Conservation (phyloP, 1,140 invertebrate genomes). For the Psix sp. region DNA sequence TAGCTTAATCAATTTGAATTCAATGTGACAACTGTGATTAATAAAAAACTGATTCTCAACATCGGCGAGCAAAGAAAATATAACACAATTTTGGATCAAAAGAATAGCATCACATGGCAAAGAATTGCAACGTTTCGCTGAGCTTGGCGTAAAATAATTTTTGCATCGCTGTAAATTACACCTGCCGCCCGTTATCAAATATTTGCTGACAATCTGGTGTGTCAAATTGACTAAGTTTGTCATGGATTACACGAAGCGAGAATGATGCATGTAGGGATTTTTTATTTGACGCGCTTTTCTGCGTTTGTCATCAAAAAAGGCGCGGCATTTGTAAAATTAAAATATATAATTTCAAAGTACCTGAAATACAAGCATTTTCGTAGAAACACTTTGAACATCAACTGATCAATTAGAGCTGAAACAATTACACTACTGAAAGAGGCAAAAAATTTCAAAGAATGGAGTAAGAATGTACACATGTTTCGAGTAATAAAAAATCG, state of each 20-base stretch:
- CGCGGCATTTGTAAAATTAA: too few relatives aligned
- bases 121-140: slow-evolving; percentile 32
- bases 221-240: slow-evolving; percentile 54
- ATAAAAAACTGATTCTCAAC: too few relatives aligned
- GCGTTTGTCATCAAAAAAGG: too few relatives aligned
- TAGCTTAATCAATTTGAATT: too few relatives aligned
- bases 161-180: slow-evolving; percentile 53
- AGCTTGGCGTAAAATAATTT: slow-evolving; percentile 45
- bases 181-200: slow-evolving; percentile 50
- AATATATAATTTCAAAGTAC: too few relatives aligned
- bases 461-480: slow-evolving; percentile 17
- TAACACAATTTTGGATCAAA: too few relatives aligned
- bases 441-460: slow-evolving; percentile 7
- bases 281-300: slow-evolving; percentile 15
- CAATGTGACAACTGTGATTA: not conserved
- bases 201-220: slow-evolving; percentile 50
- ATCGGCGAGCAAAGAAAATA: too few relatives aligned
- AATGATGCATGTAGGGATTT: slow-evolving; percentile 47
- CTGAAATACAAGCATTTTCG: too few relatives aligned
- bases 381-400: too few relatives aligned
- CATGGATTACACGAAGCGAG: slow-evolving; percentile 39
- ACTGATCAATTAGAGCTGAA: slow-evolving; percentile 3
- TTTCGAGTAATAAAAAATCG: slow-evolving; percentile 19
- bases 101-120: slow-evolving; percentile 8
- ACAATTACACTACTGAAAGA: not conserved